Percentiles rank a stretch among this genome's conserved stretches.
These are phyloP conservation scores for Sturnira hondurensis DNA, from an alignment of 2,113 vertebrate species.

Conservation along the genomic window DNA sequence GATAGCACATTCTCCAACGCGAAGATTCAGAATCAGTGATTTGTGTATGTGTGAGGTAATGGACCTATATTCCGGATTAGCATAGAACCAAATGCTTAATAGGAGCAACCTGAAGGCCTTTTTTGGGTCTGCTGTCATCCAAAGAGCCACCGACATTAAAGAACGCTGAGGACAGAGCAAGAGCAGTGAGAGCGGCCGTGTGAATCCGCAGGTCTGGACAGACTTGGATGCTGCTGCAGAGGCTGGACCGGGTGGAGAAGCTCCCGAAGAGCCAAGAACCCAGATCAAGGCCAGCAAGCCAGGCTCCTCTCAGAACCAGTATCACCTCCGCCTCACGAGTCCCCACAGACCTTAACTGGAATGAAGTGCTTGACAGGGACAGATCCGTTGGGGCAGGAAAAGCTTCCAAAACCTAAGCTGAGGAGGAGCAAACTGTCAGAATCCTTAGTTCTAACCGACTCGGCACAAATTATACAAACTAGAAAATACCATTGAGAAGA, in stretches of 20 bases:
- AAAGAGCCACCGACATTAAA: neutral
- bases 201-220: neutral
- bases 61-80: neutral
- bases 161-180: neutral
- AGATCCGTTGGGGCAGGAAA: neutral
- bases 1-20: neutral
- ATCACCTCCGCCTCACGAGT: neutral
- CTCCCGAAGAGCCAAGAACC: neutral
- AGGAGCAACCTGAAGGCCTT: neutral
- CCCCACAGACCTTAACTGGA: neutral
- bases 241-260: neutral
- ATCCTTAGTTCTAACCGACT: neutral
- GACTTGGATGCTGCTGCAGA: neutral
- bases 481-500: neutral
- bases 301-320: neutral
- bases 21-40: neutral
- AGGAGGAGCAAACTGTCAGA: neutral
- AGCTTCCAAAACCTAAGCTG: neutral
- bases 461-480: neutral
- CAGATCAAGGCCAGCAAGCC: neutral
- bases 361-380: neutral
- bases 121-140: neutral
- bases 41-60: neutral
- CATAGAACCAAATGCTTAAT: neutral
- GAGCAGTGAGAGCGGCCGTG: neutral